Percentiles rank a stretch among this genome's conserved stretches.
These are phyloP conservation scores for Penaeus monodon DNA, from an alignment of 2,888 invertebrate genomes.

Conservation along the genomic window DNA sequence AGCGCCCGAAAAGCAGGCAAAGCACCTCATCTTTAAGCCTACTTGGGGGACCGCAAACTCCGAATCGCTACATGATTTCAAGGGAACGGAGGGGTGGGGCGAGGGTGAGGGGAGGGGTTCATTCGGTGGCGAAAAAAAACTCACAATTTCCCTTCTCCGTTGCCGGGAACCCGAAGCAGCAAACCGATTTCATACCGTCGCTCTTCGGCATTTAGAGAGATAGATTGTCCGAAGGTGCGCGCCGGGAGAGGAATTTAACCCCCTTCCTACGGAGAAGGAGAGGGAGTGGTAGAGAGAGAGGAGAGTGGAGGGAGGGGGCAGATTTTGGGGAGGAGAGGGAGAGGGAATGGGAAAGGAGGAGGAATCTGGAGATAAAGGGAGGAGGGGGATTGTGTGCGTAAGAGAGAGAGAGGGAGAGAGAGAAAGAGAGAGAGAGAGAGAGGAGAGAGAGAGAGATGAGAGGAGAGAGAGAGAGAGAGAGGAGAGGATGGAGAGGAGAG, in stretches of 20 bases:
- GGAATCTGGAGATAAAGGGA: not conserved
- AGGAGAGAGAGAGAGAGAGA: no score
- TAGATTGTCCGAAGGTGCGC: not conserved
- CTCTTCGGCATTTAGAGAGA: no score
- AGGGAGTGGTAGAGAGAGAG: not conserved
- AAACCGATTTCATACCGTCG: no score
- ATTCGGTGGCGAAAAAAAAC: not conserved
- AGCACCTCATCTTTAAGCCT: not conserved
- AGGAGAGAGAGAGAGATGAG: no score
- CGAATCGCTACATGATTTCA: conserved; percentile 6
- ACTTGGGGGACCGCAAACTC: not conserved
- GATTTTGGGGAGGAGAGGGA: not conserved
- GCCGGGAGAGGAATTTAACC: not conserved
- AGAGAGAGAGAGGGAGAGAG: not conserved
- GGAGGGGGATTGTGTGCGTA: no score
- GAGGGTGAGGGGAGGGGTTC: no score
- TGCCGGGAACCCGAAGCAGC: not conserved
- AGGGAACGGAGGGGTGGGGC: not conserved
- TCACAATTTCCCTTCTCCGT: not conserved
- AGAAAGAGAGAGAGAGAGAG: not conserved
- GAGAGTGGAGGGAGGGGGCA: not conserved
- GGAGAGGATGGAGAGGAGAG: no score
- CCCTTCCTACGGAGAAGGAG: not conserved
- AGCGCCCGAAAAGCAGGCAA: not conserved
- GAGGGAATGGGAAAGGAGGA: not conserved